Conservation (phyloP, 2,113 vertebrate genomes). For the Oophaga pumilio region DNA sequence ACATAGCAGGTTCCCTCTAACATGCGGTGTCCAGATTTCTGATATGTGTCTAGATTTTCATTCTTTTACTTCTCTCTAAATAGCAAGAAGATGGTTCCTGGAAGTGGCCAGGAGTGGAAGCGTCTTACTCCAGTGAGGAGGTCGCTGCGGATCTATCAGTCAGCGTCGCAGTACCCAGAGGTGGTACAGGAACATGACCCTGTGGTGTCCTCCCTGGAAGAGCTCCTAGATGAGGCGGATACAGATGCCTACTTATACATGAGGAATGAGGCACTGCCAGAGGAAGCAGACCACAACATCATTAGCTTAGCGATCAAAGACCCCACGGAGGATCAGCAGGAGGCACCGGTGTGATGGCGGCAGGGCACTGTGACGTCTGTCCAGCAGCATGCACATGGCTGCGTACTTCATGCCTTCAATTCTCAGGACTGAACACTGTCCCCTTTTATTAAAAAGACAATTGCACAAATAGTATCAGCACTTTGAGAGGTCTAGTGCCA, state of each 20-base stretch:
- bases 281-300: constrained; percentile 58
- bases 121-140: constrained; percentile 71
- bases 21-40: too few species aligned
- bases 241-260: constrained; percentile 65
- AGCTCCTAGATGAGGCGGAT: constrained; percentile 65
- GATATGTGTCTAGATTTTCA: too few species aligned
- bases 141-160: constrained; percentile 64
- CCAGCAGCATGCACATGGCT: neutral
- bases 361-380: neutral
- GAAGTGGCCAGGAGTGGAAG: constrained; percentile 58
- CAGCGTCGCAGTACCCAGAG: constrained; percentile 54
- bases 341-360: neutral
- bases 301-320: neutral
- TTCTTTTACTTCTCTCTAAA: neutral
- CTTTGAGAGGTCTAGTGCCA: neutral
- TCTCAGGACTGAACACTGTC: neutral
- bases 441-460: neutral
- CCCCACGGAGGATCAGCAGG: neutral
- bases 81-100: constrained; percentile 57
- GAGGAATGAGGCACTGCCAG: constrained; percentile 69
- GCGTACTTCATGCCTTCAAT: too few species aligned
- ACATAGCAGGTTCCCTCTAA: too few species aligned
- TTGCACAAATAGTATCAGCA: too few species aligned
- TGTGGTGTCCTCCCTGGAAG: constrained; percentile 69
- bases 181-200: constrained; percentile 70